A percentile compares a stretch with the other conserved stretches of the same genome.
These are phyloP conservation scores for Nemotelus pantherinus DNA, from an alignment of 2,888 invertebrate species.

Conservation along the genomic window DNA sequence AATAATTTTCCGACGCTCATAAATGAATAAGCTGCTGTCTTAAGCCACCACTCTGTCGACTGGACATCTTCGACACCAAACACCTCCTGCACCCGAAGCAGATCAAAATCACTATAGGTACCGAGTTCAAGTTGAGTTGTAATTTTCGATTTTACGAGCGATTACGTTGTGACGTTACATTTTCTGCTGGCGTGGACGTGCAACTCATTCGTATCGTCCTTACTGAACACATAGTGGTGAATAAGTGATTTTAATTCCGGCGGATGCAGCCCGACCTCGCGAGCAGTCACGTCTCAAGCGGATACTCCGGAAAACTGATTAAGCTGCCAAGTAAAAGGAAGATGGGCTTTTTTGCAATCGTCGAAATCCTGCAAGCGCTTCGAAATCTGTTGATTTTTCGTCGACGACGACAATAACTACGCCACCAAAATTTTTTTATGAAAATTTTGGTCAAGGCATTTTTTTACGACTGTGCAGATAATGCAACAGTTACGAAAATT, in stretches of 20 bases:
- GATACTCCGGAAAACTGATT: constrained; percentile 18
- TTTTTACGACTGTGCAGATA: too few relatives aligned
- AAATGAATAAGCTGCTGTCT: neutral
- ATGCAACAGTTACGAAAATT: too few relatives aligned
- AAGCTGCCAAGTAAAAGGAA: neutral
- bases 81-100: neutral
- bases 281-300: constrained; percentile 10
- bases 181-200: neutral
- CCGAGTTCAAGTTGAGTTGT: constrained; percentile 11
- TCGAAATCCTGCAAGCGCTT: too few relatives aligned
- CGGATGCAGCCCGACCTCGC: constrained; percentile 12
- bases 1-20: neutral
- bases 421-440: too few relatives aligned
- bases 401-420: too few relatives aligned
- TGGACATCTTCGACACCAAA: neutral
- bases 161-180: neutral
- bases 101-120: constrained; percentile 11
- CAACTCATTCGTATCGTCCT: neutral
- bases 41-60: neutral
- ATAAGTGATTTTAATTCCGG: constrained; percentile 40
- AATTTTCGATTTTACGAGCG: constrained; percentile 23
- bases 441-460: too few relatives aligned
- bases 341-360: too few relatives aligned
- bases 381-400: too few relatives aligned
- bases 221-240: constrained; percentile 5